A percentile compares a stretch with the other conserved stretches of the same genome.
These are phyloP conservation scores for Beaufortia kweichowensis DNA, from an alignment of 2,113 vertebrate species.

Conservation along the genomic window DNA sequence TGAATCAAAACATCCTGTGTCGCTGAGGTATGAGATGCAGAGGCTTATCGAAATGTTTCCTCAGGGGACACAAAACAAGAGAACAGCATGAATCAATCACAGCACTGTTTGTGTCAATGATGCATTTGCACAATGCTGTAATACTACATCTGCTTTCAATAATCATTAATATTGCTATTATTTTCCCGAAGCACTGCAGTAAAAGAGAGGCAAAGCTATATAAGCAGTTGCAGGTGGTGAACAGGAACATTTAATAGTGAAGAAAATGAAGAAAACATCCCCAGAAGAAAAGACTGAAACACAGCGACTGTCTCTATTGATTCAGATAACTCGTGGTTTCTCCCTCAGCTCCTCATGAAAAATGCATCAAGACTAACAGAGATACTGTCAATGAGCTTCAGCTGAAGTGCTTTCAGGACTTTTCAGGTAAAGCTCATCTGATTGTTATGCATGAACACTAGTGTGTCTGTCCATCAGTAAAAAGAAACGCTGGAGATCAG, in stretches of 20 bases:
- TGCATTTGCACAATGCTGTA: neutral
- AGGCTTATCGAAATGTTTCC: neutral
- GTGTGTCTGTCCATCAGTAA: neutral
- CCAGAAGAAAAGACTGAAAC: neutral
- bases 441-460: neutral
- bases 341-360: conserved; percentile 26
- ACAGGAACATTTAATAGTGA: neutral
- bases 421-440: neutral
- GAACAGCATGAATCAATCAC: neutral
- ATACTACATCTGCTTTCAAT: neutral
- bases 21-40: neutral
- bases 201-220: neutral
- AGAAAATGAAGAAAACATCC: neutral
- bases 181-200: neutral
- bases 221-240: neutral
- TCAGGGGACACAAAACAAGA: neutral
- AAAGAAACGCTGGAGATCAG: neutral
- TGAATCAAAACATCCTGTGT: neutral
- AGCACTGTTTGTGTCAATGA: neutral
- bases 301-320: conserved; percentile 5
- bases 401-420: neutral
- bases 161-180: neutral
- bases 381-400: neutral
- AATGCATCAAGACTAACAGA: conserved; percentile 10
- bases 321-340: conserved; percentile 9